These are phyloP conservation scores for Borostomias antarcticus DNA, from an alignment of 2,797 vertebrate species.

Conservation along the genomic window DNA sequence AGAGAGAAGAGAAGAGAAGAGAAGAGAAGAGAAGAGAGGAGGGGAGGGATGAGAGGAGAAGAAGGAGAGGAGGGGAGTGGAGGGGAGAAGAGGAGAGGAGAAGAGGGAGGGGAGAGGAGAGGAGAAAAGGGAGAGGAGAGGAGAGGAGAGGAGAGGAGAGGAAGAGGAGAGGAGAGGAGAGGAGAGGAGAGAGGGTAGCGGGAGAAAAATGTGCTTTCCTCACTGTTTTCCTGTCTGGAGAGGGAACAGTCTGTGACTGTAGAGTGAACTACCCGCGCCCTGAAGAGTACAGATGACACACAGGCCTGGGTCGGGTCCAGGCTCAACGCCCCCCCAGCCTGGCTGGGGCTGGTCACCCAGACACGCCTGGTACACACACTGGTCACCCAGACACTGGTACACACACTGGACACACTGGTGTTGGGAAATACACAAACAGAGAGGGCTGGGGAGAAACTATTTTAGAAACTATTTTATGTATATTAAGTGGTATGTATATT, in stretches of 20 bases:
- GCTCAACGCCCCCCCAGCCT: slow-evolving; percentile 16
- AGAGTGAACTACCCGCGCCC: slow-evolving; percentile 56
- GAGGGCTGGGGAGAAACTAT: no score
- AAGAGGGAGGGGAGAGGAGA: background rate
- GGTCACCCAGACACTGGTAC: no score
- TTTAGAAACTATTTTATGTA: no score
- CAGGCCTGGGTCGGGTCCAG: slow-evolving; percentile 17
- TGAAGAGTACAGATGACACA: no score
- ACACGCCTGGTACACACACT: slow-evolving; percentile 41
- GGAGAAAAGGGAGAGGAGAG: background rate
- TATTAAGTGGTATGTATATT: no score
- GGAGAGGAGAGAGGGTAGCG: slow-evolving; percentile 17
- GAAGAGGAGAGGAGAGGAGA: no score
- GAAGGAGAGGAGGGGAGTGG: slow-evolving; percentile 15
- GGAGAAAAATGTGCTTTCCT: slow-evolving; percentile 35
- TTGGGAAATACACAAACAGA: no score
- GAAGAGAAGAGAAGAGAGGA: slow-evolving; percentile 17
- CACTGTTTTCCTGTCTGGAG: slow-evolving; percentile 60
- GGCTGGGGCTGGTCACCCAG: slow-evolving; percentile 37
- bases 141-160: background rate
- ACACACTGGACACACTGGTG: no score
- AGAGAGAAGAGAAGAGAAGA: background rate
- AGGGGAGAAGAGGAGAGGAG: background rate
- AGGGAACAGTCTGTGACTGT: slow-evolving; percentile 65
- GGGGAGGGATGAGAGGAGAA: background rate